Conservation (phyloP, 2,113 vertebrate species). For the Oophaga pumilio region DNA sequence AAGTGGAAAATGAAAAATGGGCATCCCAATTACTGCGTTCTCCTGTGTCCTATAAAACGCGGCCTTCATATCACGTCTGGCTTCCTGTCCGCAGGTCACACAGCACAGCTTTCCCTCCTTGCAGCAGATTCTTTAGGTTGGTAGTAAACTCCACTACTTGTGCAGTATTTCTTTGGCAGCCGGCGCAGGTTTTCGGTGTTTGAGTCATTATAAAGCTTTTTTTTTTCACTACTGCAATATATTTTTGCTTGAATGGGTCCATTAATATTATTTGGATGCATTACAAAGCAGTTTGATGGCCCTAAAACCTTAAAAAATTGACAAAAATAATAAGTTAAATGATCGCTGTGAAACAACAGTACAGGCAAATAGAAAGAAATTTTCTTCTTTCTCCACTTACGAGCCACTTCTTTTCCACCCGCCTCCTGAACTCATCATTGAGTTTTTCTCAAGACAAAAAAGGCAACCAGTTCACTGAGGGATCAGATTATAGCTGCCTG, state of each 20-base stretch:
- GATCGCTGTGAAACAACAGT: not conserved
- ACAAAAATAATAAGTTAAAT: not conserved
- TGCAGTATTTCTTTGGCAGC: not conserved
- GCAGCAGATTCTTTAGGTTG: constrained; percentile 21
- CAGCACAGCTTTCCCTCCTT: not conserved
- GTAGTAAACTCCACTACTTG: not conserved
- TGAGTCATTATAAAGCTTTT: not conserved
- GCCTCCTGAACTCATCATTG: no score
- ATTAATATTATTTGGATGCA: not conserved
- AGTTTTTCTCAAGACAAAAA: no score
- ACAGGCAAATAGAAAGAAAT: no score
- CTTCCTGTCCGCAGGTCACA: constrained; percentile 45
- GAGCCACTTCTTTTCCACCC: no score
- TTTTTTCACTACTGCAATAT: not conserved
- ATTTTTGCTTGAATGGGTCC: not conserved
- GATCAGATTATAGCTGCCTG: no score
- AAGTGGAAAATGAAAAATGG: constrained; percentile 33
- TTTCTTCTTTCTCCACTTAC: no score
- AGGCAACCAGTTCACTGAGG: no score
- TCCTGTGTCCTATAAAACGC: constrained; percentile 30
- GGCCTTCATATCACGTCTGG: constrained; percentile 13
- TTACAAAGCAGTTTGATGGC: not conserved
- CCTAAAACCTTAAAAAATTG: not conserved
- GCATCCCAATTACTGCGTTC: not conserved
- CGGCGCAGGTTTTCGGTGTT: not conserved